These are phyloP conservation scores for Formica selysi DNA, from an alignment of 1,140 invertebrate species.

Conservation along the genomic window DNA sequence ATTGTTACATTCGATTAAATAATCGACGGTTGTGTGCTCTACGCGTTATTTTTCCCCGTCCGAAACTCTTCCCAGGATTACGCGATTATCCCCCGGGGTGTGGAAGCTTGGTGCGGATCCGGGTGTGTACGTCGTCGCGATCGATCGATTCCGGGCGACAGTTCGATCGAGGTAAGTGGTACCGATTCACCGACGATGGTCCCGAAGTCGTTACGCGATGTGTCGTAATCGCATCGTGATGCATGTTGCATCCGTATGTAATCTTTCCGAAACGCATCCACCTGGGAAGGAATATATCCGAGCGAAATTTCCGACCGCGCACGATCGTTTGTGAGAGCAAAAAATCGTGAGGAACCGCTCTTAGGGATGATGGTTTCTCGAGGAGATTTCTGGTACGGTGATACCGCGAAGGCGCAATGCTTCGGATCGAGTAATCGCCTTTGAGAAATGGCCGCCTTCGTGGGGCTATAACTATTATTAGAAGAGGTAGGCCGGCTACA, in stretches of 20 bases:
- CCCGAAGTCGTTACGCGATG: slow-evolving; percentile 35
- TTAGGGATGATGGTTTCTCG: background rate
- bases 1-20: background rate
- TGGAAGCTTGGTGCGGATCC: background rate
- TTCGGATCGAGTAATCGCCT: slow-evolving; percentile 53
- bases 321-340: background rate
- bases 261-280: background rate
- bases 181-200: background rate
- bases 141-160: slow-evolving; percentile 23
- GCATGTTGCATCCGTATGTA: background rate
- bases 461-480: slow-evolving; percentile 71
- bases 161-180: slow-evolving; percentile 47
- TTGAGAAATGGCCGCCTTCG: slow-evolving; percentile 68
- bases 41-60: background rate
- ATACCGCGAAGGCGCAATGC: background rate
- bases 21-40: background rate
- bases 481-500: slow-evolving; percentile 50
- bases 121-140: too few species aligned
- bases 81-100: background rate
- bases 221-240: slow-evolving; percentile 26
- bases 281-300: too few species aligned
- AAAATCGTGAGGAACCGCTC: too few species aligned
- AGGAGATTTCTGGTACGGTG: background rate
- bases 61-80: background rate
- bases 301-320: background rate